Evolutionary conservation across 2,888 invertebrate species (phyloP), one percentile per base, ranked within the genome.

Genomic region (Dryomyza anilis): DNA sequence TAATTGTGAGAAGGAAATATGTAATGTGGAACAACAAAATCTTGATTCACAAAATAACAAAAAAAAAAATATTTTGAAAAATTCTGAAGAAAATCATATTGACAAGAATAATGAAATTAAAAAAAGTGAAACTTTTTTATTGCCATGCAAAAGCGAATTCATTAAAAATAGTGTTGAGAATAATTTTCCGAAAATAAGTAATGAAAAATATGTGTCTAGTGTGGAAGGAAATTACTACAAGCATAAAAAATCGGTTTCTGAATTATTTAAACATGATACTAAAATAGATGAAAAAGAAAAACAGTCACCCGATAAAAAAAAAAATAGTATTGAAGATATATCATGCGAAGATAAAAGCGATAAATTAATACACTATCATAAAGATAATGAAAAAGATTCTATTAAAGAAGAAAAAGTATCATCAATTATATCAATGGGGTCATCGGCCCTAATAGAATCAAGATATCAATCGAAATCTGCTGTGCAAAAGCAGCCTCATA

Each of bases 401-500:
- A 53, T 61, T 12, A 61, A 61, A 43, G 39, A 61, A 39, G 60
- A 65, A 30, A 46, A 61, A n/a, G 30, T 33, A 45, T 43, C 59
- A 14, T 23, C 52, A 70, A 23, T 72, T 71, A 65, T 58, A 14
- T 65, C 60, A 25, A 55, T 14, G 43, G 43, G 25, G 12, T 58
- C 61, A 63, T 21, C 58, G 16, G 72, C 74, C 16, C 36, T 29
- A 7, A 21, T 29, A 48, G 61, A 61, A 43, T 12, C 53, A 1
- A 36, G 71, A 30, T 74, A 73, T 61, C 69, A 72, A 46, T 73
- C 56, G 7, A 61, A 61, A 25, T 21, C 46, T 21, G 10, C 59
- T 36, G 36, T 46, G 3, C 59, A 46, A 23, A 60, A 77, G 2
- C 79, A 79, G 67, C 67, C 81, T 1, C 76, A 80, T 65, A 23